Evolutionary conservation across 2,888 invertebrate genomes (phyloP).

Genomic region (Sinotaia quadrata): DNA sequence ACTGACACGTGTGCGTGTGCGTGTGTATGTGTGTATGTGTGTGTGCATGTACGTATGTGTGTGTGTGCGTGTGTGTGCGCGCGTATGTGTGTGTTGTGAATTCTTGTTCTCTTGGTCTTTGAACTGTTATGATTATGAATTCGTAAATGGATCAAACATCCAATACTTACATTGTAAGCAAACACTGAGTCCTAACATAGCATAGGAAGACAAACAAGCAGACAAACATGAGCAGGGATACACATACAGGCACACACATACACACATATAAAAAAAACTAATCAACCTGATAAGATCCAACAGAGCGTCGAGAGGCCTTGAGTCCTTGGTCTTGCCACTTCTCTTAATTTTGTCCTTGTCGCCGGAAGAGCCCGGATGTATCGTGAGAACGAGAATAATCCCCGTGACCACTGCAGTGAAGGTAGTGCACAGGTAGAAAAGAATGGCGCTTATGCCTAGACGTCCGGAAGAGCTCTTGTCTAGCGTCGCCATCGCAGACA

Average conservation of each 20-base stretch:
- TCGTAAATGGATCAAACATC: not conserved
- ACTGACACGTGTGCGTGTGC: too few relatives aligned
- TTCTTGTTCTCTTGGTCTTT: not conserved
- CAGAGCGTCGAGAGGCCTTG: constrained; percentile 50
- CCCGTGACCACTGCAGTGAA: constrained; percentile 90
- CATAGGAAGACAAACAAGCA: not conserved
- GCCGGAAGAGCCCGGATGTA: constrained; percentile 80
- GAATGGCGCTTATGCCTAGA: constrained; percentile 88
- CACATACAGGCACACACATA: not conserved
- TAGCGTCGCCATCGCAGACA: constrained; percentile 84
- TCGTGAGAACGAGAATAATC: constrained; percentile 89
- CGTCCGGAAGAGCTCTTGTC: constrained; percentile 85
- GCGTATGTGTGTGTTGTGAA: not conserved
- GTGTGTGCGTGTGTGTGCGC: constrained; percentile 10
- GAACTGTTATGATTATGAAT: too few relatives aligned
- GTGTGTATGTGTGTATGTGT: constrained; percentile 6
- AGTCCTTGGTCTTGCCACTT: constrained; percentile 41
- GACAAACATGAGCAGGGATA: not conserved
- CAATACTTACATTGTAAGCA: too few relatives aligned
- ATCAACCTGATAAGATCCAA: constrained; percentile 59
- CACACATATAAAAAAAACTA: not conserved
- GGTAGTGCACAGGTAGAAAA: constrained; percentile 93
- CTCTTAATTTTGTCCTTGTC: constrained; percentile 34
- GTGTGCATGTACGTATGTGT: not conserved
- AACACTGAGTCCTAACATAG: too few relatives aligned